Conservation (phyloP, 2,113 vertebrate genomes). For the Hydrochoerus hydrochaeris region DNA sequence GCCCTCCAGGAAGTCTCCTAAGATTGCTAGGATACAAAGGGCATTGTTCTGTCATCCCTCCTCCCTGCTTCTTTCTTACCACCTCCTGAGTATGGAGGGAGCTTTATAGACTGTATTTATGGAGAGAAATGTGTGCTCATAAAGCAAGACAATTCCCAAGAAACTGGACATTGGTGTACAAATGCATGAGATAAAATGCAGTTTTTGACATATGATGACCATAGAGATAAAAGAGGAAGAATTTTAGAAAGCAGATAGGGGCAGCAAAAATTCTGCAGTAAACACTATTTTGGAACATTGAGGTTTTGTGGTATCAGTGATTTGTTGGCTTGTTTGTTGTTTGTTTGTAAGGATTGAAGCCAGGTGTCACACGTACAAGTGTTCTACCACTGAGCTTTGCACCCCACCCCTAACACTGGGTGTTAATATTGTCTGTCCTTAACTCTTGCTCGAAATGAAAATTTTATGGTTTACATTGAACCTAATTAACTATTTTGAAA, state of each 20-base stretch:
- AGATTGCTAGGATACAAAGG: slow-evolving; percentile 53
- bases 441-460: slow-evolving; percentile 13
- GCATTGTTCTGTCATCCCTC: slow-evolving; percentile 58
- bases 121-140: neutral
- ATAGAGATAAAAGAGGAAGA: neutral
- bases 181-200: neutral
- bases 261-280: neutral
- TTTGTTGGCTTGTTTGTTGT: neutral
- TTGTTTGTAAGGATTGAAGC: neutral
- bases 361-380: neutral
- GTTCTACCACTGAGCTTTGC: neutral
- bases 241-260: neutral
- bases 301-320: neutral
- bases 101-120: slow-evolving; percentile 14
- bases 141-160: slow-evolving; percentile 43
- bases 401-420: neutral
- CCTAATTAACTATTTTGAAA: slow-evolving; percentile 32
- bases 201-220: neutral
- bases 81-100: neutral
- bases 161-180: neutral
- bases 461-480: neutral
- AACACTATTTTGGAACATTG: neutral
- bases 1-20: slow-evolving; percentile 55
- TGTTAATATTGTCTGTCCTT: slow-evolving; percentile 5
- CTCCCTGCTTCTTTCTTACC: neutral